These are phyloP conservation scores for Rhabdophis nuchalis DNA, from an alignment of 2,797 vertebrate genomes.

Conservation along the genomic window DNA sequence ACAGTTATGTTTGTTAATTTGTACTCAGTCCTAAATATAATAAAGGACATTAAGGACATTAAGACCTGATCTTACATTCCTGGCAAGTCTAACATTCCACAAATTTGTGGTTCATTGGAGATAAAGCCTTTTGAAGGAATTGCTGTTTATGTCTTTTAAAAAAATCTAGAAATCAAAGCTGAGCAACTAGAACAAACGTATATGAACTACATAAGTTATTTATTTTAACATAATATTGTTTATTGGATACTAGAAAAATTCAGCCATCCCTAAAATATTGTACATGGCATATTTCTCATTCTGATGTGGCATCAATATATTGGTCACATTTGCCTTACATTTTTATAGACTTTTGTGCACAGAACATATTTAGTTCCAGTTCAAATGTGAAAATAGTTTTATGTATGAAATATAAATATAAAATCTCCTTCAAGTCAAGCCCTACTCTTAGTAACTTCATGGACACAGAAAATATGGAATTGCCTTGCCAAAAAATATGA, in stretches of 20 bases:
- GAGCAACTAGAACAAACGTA: neutral
- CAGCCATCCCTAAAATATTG: conserved; percentile 37
- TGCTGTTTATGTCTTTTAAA: neutral
- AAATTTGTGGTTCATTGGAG: neutral
- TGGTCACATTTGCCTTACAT: conserved; percentile 40
- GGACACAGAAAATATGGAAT: neutral
- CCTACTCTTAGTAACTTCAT: neutral
- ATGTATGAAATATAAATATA: neutral
- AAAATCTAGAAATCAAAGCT: conserved; percentile 27
- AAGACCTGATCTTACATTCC: neutral
- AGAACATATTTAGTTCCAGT: neutral
- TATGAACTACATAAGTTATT: neutral
- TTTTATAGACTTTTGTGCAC: conserved; percentile 9
- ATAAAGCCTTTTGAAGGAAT: neutral
- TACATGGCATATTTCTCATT: neutral
- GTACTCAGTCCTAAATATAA: neutral
- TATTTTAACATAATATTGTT: conserved; percentile 27
- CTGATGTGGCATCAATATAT: conserved; percentile 29
- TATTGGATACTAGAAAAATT: conserved; percentile 30
- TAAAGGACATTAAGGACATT: conserved; percentile 2
- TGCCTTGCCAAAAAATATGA: neutral
- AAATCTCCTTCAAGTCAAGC: neutral
- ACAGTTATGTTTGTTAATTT: neutral
- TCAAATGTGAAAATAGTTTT: neutral
- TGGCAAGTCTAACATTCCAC: neutral